Percentiles rank a stretch among this genome's conserved stretches.
phyloP scores from a whole-genome alignment of 2,113 vertebrate species.

The Pterocles gutturalis region DNA sequence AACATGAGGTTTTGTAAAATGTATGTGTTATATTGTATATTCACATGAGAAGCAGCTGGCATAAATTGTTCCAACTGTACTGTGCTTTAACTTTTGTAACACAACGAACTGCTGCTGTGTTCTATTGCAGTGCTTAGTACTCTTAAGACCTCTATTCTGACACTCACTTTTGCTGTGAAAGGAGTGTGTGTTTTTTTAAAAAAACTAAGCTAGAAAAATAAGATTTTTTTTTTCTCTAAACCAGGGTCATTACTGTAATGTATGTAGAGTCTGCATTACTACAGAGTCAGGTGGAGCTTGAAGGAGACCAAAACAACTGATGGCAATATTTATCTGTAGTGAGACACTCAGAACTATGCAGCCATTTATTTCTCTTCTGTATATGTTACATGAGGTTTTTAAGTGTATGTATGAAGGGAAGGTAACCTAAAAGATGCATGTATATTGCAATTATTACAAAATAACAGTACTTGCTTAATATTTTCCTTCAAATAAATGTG shows the following conservation, averaged over 20 bases:
- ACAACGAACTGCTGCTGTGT: background rate
- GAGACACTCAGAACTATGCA: rapidly evolving
- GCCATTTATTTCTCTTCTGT: background rate
- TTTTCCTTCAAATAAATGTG: background rate
- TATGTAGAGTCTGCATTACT: background rate
- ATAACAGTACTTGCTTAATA: background rate
- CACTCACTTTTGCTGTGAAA: background rate
- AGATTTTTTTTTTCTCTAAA: background rate
- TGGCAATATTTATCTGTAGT: background rate
- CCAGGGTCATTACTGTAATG: background rate
- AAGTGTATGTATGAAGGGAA: background rate
- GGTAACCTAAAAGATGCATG: rapidly evolving
- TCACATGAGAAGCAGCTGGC: background rate
- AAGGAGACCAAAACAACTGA: background rate
- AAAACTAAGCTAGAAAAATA: background rate
- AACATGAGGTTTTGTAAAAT: background rate
- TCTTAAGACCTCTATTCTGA: background rate
- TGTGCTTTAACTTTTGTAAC: background rate
- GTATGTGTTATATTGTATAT: background rate
- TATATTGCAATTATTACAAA: background rate
- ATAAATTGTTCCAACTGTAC: background rate
- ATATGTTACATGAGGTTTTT: background rate
- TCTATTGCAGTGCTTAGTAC: background rate
- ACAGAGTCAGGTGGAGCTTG: background rate
- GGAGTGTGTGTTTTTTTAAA: background rate